phyloP scores from a whole-genome alignment of 2,888 invertebrate genomes.

The Ptilodon capucinus region DNA sequence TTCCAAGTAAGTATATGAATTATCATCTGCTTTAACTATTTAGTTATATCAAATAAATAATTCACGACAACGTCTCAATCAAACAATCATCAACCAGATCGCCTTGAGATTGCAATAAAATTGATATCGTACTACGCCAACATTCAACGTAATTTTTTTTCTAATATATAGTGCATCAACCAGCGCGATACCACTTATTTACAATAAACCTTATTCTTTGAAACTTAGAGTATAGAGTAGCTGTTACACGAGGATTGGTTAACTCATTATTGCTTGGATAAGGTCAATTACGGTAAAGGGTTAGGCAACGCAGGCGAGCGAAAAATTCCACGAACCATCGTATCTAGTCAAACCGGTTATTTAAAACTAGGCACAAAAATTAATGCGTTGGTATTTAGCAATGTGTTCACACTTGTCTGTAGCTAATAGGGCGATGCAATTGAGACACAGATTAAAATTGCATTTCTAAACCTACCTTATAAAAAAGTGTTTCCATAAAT shows the following conservation, averaged over 20 bases:
- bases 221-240: neutral
- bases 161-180: neutral
- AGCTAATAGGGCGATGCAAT: too few relatives aligned
- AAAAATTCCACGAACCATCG: constrained; percentile 68
- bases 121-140: neutral
- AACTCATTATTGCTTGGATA: constrained; percentile 1
- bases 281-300: constrained; percentile 24
- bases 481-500: too few relatives aligned
- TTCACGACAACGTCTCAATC: neutral
- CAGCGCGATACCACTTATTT: neutral
- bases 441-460: too few relatives aligned
- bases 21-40: too few relatives aligned
- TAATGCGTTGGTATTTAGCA: constrained; percentile 21
- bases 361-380: constrained; percentile 40
- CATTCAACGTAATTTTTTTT: neutral
- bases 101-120: neutral
- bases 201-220: neutral
- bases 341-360: constrained; percentile 65
- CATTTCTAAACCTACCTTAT: too few relatives aligned
- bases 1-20: too few relatives aligned
- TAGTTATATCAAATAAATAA: too few relatives aligned
- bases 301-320: constrained; percentile 32
- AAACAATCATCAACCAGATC: neutral
- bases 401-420: constrained; percentile 21
- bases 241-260: neutral